Percentiles rank a stretch among this genome's conserved stretches.
These are phyloP conservation scores for Drosophila aldrichi DNA, from an alignment of 2,888 invertebrate species.

Conservation along the genomic window DNA sequence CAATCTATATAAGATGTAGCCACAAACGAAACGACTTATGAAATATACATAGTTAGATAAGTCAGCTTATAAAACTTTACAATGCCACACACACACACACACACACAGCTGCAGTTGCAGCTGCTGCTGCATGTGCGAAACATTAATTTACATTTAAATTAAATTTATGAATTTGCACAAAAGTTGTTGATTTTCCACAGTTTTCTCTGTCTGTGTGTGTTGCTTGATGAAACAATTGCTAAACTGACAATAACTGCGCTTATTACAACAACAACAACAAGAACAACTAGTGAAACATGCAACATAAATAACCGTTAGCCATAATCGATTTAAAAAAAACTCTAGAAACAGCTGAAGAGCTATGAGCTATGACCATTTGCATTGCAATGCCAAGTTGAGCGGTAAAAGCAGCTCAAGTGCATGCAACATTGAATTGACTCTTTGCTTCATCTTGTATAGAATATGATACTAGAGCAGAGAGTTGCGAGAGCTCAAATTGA, in stretches of 20 bases:
- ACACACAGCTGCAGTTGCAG: background rate
- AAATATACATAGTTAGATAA: slow-evolving; percentile 58
- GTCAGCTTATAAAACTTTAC: slow-evolving; percentile 59
- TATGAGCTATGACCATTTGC: background rate
- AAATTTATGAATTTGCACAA: slow-evolving; percentile 52
- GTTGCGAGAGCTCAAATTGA: background rate
- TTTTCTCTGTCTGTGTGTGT: background rate
- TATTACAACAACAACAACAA: slow-evolving; percentile 39
- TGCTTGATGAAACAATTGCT: slow-evolving; percentile 44
- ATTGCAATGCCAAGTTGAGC: background rate
- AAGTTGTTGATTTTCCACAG: slow-evolving; percentile 48
- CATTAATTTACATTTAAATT: slow-evolving; percentile 73
- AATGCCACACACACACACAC: slow-evolving; percentile 9
- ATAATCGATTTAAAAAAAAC: slow-evolving; percentile 1
- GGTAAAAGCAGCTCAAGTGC: background rate
- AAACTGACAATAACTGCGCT: slow-evolving; percentile 36
- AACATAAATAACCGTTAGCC: slow-evolving; percentile 5
- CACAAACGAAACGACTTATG: slow-evolving; percentile 29
- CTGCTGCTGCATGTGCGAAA: slow-evolving; percentile 36
- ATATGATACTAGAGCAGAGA: background rate
- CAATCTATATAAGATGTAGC: slow-evolving; percentile 60
- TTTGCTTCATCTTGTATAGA: background rate
- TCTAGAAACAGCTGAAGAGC: background rate
- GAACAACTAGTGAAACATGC: slow-evolving; percentile 13
- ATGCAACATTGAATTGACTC: background rate